These are phyloP conservation scores for Anser brachyrhynchus DNA, from an alignment of 2,113 vertebrate genomes.

Conservation along the genomic window DNA sequence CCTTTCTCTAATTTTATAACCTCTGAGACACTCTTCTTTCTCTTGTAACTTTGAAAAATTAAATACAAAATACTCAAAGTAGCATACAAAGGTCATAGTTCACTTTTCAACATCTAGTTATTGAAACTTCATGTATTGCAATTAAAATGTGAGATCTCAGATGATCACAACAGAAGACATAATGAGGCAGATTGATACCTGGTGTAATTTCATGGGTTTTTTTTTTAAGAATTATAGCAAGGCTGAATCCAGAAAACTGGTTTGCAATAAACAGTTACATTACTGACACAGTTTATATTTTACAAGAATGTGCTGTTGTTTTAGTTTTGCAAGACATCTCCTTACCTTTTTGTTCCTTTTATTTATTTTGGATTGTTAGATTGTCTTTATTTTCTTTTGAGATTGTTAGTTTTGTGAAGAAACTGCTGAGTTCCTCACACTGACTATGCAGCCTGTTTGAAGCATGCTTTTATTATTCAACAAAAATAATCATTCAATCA, in stretches of 20 bases:
- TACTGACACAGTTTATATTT: not conserved
- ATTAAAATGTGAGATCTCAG: constrained; percentile 6
- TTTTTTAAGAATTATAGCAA: not conserved
- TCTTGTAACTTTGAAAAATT: not conserved
- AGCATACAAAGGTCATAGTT: not conserved
- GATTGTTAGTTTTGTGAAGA: not conserved
- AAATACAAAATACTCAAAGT: not conserved
- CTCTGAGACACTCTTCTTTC: not conserved
- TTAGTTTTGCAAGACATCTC: not conserved
- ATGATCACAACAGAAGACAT: not conserved
- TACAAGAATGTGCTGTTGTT: not conserved
- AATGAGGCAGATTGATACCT: constrained; percentile 3
- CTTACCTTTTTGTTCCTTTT: not conserved
- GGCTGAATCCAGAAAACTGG: not conserved
- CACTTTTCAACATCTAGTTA: not conserved
- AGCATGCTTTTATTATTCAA: not conserved
- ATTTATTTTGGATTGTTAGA: not conserved
- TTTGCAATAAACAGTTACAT: not conserved
- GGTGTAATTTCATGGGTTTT: not conserved
- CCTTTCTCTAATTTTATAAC: not conserved
- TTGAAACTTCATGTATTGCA: constrained; percentile 16
- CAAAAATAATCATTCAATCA: not conserved
- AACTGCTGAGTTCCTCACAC: not conserved
- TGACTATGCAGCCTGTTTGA: not conserved
- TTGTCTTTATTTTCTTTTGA: not conserved